These are phyloP conservation scores for Rhineura floridana DNA, from an alignment of 2,113 vertebrate genomes.

Conservation along the genomic window DNA sequence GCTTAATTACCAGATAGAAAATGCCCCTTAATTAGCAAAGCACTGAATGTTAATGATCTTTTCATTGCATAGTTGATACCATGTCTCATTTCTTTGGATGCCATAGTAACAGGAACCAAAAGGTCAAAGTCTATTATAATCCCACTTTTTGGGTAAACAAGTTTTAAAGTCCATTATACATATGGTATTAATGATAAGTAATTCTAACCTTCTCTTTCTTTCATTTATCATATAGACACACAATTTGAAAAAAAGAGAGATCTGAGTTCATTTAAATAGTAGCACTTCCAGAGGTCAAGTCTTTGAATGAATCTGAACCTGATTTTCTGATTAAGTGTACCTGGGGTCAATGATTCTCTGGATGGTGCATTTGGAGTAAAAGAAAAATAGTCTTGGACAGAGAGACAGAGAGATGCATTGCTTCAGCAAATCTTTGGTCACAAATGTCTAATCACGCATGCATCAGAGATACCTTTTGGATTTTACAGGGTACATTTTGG, in stretches of 20 bases:
- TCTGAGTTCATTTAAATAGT: neutral
- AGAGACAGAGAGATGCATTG: neutral
- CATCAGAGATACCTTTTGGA: neutral
- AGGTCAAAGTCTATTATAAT: conserved; percentile 32
- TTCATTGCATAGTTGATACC: conserved; percentile 19
- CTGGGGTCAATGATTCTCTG: neutral
- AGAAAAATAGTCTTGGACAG: neutral
- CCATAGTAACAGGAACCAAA: conserved; percentile 4
- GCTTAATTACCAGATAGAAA: conserved; percentile 12
- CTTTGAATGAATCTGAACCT: neutral
- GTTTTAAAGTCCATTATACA: neutral
- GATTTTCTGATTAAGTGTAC: neutral
- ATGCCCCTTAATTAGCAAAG: neutral
- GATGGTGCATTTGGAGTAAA: neutral
- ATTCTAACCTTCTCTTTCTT: neutral
- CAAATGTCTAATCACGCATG: neutral
- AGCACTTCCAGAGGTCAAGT: neutral
- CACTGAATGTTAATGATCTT: neutral
- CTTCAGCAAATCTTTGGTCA: neutral
- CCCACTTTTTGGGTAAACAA: neutral
- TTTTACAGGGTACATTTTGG: neutral
- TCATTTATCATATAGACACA: neutral
- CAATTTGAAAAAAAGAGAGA: neutral
- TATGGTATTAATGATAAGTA: neutral
- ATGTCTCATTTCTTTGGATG: conserved; percentile 37